phyloP scores from a whole-genome alignment of 2,888 invertebrate species.

The Ernsta delagoae region DNA sequence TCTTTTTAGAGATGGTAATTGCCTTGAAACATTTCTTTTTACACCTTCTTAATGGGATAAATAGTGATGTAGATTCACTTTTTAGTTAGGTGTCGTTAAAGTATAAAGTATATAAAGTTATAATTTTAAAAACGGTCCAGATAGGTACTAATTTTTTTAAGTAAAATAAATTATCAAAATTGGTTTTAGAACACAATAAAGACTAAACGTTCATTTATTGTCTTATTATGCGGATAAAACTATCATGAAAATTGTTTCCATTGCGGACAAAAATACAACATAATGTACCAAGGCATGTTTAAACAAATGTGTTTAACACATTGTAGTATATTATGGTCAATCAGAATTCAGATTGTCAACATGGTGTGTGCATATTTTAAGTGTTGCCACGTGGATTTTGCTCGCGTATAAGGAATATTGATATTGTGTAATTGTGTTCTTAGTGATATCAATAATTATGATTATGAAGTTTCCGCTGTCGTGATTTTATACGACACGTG shows the following conservation, averaged over 20 bases:
- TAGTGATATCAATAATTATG: neutral
- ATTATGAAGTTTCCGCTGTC: slow-evolving; percentile 1
- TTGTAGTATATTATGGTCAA: neutral
- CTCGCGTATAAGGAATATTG: neutral
- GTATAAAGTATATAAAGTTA: no score
- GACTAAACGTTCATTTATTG: no score
- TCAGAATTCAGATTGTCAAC: neutral
- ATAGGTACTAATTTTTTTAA: no score
- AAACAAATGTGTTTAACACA: slow-evolving; percentile 19
- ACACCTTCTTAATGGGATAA: no score
- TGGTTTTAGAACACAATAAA: no score
- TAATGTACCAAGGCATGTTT: neutral
- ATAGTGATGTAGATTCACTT: no score
- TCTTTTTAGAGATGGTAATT: no score
- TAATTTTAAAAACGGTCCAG: no score
- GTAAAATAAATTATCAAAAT: no score
- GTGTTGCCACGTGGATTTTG: slow-evolving; percentile 5
- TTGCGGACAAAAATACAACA: no score
- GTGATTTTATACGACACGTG: slow-evolving; percentile 18
- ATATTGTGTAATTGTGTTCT: neutral
- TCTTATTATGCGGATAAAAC: neutral
- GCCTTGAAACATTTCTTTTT: no score
- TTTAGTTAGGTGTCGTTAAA: no score
- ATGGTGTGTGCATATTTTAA: slow-evolving; percentile 10
- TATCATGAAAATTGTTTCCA: neutral